Evolutionary conservation across 2,113 vertebrate species (phyloP).

Genomic region (Oryzias melastigma): DNA sequence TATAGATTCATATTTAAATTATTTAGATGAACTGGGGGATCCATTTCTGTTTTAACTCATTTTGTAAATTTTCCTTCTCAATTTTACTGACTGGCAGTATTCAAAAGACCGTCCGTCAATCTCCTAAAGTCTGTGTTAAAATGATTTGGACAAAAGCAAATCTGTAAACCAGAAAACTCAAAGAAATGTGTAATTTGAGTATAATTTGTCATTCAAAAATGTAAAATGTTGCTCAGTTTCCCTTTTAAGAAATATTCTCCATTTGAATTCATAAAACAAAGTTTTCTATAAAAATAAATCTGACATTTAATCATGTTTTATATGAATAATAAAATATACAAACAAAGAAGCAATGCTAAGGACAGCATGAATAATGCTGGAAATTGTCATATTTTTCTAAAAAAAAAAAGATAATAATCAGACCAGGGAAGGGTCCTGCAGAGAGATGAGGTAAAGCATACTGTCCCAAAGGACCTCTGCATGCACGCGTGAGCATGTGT

Average conservation of each 20-base stretch:
- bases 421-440: slow-evolving; percentile 54
- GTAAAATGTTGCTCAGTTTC: slow-evolving; percentile 51
- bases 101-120: slow-evolving; percentile 52
- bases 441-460: slow-evolving; percentile 69
- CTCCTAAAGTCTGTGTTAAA: slow-evolving; percentile 61
- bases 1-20: slow-evolving; percentile 56
- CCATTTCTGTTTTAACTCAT: slow-evolving; percentile 67
- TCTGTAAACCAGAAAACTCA: slow-evolving; percentile 42
- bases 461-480: slow-evolving; percentile 61
- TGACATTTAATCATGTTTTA: slow-evolving; percentile 7
- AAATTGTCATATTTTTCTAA: slow-evolving; percentile 23
- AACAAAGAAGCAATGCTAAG: slow-evolving; percentile 8
- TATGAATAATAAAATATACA: slow-evolving; percentile 5
- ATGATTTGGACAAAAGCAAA: slow-evolving; percentile 60
- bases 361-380: not conserved
- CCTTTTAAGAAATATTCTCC: slow-evolving; percentile 43
- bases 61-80: slow-evolving; percentile 62
- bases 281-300: too few relatives aligned
- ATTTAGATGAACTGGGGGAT: slow-evolving; percentile 49
- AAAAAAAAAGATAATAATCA: slow-evolving; percentile 19
- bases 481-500: not conserved
- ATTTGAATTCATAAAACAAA: slow-evolving; percentile 26
- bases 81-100: slow-evolving; percentile 54
- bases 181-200: slow-evolving; percentile 57
- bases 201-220: slow-evolving; percentile 50